A percentile compares a stretch with the other conserved stretches of the same genome.
Evolutionary conservation across 2,888 invertebrate genomes (phyloP).

Genomic region (Anthrax anthrax): DNA sequence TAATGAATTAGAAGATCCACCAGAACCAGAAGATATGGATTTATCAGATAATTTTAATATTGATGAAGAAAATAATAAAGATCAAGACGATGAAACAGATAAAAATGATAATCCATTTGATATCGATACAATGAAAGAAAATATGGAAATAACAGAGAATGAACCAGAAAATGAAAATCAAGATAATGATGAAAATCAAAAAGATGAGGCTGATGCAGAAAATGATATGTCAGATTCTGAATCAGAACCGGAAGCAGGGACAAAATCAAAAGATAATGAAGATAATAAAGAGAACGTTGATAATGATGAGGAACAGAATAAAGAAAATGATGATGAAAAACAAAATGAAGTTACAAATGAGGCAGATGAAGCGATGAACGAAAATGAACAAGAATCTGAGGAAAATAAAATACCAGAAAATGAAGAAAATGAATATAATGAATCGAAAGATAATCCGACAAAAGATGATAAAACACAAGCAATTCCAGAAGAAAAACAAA

Average conservation of each 20-base stretch:
- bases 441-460: conserved; percentile 30
- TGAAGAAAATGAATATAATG: conserved; percentile 22
- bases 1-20: conserved; percentile 58
- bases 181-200: conserved; percentile 37
- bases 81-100: conserved; percentile 36
- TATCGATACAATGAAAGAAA: conserved; percentile 61
- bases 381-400: conserved; percentile 27
- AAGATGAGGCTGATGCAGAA: conserved; percentile 37
- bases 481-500: conserved; percentile 13
- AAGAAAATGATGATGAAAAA: conserved; percentile 45
- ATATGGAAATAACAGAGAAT: conserved; percentile 29
- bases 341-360: conserved; percentile 39
- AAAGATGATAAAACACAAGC: conserved; percentile 33
- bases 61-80: conserved; percentile 53
- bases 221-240: conserved; percentile 40
- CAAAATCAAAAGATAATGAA: conserved; percentile 29
- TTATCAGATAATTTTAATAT: conserved; percentile 75
- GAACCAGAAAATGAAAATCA: conserved; percentile 23
- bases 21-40: conserved; percentile 76
- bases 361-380: conserved; percentile 20
- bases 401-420: conserved; percentile 43
- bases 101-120: conserved; percentile 73
- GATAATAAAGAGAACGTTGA: conserved; percentile 36
- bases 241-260: conserved; percentile 20
- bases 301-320: conserved; percentile 20